A percentile compares a stretch with the other conserved stretches of the same genome.
Evolutionary conservation across 1,140 invertebrate species (phyloP).

Genomic region (Drosophila sulfurigaster): DNA sequence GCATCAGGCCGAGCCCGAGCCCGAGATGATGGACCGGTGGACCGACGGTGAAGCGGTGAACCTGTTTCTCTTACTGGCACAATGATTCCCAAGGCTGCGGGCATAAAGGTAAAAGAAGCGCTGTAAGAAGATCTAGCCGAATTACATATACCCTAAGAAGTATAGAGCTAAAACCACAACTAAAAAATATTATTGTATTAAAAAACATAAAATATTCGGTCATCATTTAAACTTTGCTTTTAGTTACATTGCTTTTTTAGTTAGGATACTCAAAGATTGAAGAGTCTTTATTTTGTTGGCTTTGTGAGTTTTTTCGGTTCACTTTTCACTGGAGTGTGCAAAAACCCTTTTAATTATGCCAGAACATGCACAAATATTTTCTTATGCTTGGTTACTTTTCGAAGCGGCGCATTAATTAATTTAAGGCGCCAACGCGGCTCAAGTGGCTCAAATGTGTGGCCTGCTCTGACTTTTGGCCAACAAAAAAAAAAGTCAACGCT

Average conservation of each 20-base stretch:
- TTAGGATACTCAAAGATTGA: conserved; percentile 3
- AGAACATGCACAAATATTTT: conserved; percentile 79
- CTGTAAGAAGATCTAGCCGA: not conserved
- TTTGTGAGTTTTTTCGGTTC: not conserved
- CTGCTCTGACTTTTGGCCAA: conserved; percentile 59
- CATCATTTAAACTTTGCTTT: not conserved
- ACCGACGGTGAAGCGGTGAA: conserved; percentile 10
- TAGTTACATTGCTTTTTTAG: not conserved
- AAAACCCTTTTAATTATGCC: conserved; percentile 78
- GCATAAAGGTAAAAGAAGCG: conserved; percentile 19
- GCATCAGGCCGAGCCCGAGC: conserved; percentile 53
- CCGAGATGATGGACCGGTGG: not conserved
- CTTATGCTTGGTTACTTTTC: conserved; percentile 67
- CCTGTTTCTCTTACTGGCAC: conserved; percentile 21
- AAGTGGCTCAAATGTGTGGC: conserved; percentile 59
- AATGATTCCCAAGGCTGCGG: conserved; percentile 21
- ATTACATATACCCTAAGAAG: conserved; percentile 18
- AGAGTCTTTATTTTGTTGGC: not conserved
- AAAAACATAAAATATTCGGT: not conserved
- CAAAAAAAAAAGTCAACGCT: conserved; percentile 59
- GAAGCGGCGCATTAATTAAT: conserved; percentile 72
- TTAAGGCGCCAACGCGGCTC: conserved; percentile 57
- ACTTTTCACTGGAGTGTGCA: conserved; percentile 17
- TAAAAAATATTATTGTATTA: not conserved
- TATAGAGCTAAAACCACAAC: not conserved